Percentiles rank a stretch among this genome's conserved stretches.
These are phyloP conservation scores for Drosophila asahinai DNA, from an alignment of 1,140 invertebrate species.

Conservation along the genomic window DNA sequence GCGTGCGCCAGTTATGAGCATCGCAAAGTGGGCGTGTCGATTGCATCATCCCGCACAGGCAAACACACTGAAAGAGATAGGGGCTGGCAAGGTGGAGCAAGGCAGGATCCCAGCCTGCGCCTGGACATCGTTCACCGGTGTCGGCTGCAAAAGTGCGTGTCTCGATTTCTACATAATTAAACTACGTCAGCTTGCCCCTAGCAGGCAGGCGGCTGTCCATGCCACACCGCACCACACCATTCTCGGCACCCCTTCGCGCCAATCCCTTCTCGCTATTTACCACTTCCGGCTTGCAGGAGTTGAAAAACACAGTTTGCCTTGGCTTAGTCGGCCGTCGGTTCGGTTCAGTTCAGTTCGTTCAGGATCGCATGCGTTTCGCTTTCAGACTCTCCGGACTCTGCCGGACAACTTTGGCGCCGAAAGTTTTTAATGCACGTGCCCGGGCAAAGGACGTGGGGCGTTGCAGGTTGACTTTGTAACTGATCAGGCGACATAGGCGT, in stretches of 20 bases:
- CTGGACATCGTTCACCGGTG: constrained; percentile 49
- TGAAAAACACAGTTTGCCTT: constrained; percentile 52
- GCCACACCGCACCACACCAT: constrained; percentile 3
- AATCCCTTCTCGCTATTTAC: constrained; percentile 29
- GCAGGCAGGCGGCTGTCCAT: constrained; percentile 25
- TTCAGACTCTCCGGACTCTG: constrained; percentile 22
- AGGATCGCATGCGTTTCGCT: constrained; percentile 20
- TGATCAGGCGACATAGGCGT: constrained; percentile 30
- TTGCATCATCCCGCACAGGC: constrained; percentile 40
- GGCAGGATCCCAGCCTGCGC: constrained; percentile 15
- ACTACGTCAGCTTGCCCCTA: constrained; percentile 61
- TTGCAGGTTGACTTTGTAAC: constrained; percentile 9
- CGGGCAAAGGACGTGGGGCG: constrained; percentile 35
- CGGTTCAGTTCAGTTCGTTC: constrained; percentile 12
- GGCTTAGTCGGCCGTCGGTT: constrained; percentile 36
- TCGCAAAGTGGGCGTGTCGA: constrained; percentile 65
- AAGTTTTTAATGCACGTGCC: constrained; percentile 80
- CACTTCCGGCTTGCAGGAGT: constrained; percentile 72
- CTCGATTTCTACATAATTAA: constrained; percentile 84
- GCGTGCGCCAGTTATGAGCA: constrained; percentile 52
- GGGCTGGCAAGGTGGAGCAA: too few species aligned
- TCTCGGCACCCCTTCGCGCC: neutral
- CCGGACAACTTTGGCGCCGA: constrained; percentile 70
- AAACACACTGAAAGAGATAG: constrained; percentile 10
- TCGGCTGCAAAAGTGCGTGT: constrained; percentile 76